These are phyloP conservation scores for Papilio glaucus DNA, from an alignment of 1,140 invertebrate species.

Conservation along the genomic window DNA sequence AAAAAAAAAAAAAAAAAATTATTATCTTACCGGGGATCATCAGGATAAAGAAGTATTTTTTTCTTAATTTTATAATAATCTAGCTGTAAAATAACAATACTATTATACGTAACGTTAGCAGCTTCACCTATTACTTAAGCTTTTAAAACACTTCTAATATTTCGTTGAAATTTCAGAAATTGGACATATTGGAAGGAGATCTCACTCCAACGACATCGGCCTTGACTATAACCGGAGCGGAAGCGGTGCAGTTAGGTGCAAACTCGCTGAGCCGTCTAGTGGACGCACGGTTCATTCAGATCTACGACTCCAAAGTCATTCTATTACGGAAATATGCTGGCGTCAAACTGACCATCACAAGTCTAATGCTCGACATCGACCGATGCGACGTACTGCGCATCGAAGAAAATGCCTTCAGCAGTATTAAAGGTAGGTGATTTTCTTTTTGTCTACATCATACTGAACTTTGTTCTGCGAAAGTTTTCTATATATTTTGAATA, in stretches of 20 bases:
- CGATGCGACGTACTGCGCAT: constrained; percentile 57
- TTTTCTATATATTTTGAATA: not conserved
- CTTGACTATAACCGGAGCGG: constrained; percentile 84
- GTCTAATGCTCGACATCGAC: constrained; percentile 64
- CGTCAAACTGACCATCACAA: constrained; percentile 58
- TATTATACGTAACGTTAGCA: too few relatives aligned
- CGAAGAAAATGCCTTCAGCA: constrained; percentile 63
- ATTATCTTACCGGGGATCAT: too few relatives aligned
- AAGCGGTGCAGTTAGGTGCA: constrained; percentile 83
- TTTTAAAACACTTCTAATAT: not conserved
- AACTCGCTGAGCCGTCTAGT: constrained; percentile 68
- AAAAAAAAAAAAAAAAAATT: too few relatives aligned
- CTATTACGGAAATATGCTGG: constrained; percentile 59
- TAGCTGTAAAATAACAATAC: too few relatives aligned
- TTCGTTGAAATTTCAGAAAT: constrained; percentile 51
- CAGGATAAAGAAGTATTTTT: too few relatives aligned
- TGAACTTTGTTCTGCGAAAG: not conserved
- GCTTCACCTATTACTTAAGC: too few relatives aligned
- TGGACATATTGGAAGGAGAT: constrained; percentile 72
- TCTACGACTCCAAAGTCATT: constrained; percentile 52
- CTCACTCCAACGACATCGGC: constrained; percentile 85
- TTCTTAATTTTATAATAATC: too few relatives aligned
- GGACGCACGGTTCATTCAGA: constrained; percentile 57
- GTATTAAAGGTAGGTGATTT: constrained; percentile 69
- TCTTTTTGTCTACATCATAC: not conserved